A percentile compares a stretch with the other conserved stretches of the same genome.
These are phyloP conservation scores for Junco hyemalis DNA, from an alignment of 2,113 vertebrate genomes.

Conservation along the genomic window DNA sequence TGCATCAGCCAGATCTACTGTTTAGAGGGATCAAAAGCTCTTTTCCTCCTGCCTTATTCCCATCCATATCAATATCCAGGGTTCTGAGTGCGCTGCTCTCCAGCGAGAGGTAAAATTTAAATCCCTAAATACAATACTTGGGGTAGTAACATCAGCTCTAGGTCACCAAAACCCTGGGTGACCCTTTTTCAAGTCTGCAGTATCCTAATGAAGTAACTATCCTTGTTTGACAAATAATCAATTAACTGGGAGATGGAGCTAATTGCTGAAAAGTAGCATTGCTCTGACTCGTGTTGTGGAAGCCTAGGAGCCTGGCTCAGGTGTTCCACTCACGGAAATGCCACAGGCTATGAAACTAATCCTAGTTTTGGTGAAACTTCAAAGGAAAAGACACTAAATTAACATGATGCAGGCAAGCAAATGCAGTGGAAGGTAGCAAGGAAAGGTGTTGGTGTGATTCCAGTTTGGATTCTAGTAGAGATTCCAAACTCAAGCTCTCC, in stretches of 20 bases:
- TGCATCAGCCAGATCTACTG: constrained; percentile 21
- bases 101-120: constrained; percentile 43
- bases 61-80: constrained; percentile 49
- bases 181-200: background rate
- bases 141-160: background rate
- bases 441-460: background rate
- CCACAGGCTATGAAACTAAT: background rate
- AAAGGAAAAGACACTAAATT: background rate
- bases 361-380: background rate
- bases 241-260: background rate
- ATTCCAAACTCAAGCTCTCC: background rate
- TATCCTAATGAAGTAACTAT: background rate
- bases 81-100: background rate
- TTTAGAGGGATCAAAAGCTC: constrained; percentile 35
- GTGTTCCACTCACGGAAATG: background rate
- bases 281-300: background rate
- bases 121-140: background rate
- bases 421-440: background rate
- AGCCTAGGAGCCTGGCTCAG: background rate
- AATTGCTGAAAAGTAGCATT: background rate
- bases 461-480: background rate
- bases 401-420: background rate
- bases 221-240: background rate
- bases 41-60: constrained; percentile 52
- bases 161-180: background rate